Evolutionary conservation across 35 echinoderm and acorn worm genomes (phyloP).

Genomic region (Acanthaster planci): DNA sequence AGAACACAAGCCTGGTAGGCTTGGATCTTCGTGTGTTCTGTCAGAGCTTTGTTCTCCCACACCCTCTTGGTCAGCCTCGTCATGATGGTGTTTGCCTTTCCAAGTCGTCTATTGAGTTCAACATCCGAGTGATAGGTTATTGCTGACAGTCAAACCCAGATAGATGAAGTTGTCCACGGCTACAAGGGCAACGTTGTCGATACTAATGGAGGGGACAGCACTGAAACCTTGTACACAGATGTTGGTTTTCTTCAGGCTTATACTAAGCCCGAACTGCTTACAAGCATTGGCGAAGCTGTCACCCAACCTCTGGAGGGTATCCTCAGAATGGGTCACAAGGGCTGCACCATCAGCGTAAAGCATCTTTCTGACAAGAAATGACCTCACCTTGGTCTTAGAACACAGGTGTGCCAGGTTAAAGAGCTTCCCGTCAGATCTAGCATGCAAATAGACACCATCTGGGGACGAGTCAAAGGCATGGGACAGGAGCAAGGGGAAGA

Average conservation of each 20-base stretch:
- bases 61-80: conserved; percentile 6
- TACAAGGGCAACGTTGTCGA: neutral
- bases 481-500: conserved; percentile 45
- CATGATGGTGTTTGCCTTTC: conserved; percentile 26
- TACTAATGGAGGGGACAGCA: neutral
- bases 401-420: conserved; percentile 58
- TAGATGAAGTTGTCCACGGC: conserved; percentile 19
- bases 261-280: conserved; percentile 3
- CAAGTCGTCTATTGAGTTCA: conserved; percentile 30
- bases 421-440: conserved; percentile 46
- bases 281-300: conserved; percentile 32
- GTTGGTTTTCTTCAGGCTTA: conserved; percentile 28
- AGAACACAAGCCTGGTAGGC: conserved; percentile 41
- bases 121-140: conserved; percentile 5
- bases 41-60: conserved; percentile 40
- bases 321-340: conserved; percentile 37
- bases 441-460: conserved; percentile 3
- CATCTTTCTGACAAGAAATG: conserved; percentile 36
- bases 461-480: conserved; percentile 25
- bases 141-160: conserved; percentile 8
- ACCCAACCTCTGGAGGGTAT: conserved; percentile 13
- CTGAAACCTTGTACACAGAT: neutral
- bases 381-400: conserved; percentile 32
- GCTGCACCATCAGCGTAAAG: conserved; percentile 57
- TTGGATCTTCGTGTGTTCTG: conserved; percentile 29